Evolutionary conservation across 2,113 vertebrate genomes (phyloP).

Genomic region (Eulemur macaco): DNA sequence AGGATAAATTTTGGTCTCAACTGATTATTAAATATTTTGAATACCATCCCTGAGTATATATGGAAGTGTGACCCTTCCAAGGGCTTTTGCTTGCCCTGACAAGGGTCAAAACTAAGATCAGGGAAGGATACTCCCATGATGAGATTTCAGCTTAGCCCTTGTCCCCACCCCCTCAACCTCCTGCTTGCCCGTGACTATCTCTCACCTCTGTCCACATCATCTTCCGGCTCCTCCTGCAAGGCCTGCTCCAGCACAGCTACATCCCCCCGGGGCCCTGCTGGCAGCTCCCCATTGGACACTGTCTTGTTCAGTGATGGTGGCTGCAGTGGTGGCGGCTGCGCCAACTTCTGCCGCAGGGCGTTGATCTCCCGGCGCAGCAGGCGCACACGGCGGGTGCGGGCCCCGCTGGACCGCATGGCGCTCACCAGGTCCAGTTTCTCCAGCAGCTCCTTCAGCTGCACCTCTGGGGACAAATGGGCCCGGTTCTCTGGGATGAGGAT

Average conservation of each 20-base stretch:
- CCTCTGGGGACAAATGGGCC: slow-evolving; percentile 93
- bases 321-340: slow-evolving; percentile 83
- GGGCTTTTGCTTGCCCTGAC: neutral
- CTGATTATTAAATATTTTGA: neutral
- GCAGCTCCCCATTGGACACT: slow-evolving; percentile 85
- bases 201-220: slow-evolving; percentile 84
- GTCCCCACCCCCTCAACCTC: too few species aligned
- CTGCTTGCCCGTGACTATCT: neutral
- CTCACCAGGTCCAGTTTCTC: slow-evolving; percentile 97
- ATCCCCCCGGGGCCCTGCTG: slow-evolving; percentile 78
- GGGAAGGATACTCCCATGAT: neutral
- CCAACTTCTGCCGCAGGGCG: slow-evolving; percentile 89
- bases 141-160: neutral
- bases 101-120: neutral
- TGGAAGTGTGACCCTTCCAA: neutral
- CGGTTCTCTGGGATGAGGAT: slow-evolving; percentile 94
- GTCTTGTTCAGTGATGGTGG: slow-evolving; percentile 83
- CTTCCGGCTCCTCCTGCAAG: slow-evolving; percentile 78
- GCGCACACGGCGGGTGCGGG: slow-evolving; percentile 93
- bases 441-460: slow-evolving; percentile 95
- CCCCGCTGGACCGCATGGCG: slow-evolving; percentile 92
- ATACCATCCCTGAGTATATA: neutral
- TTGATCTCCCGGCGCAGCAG: slow-evolving; percentile 96
- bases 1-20: neutral
- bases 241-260: slow-evolving; percentile 83